phyloP scores from a whole-genome alignment of 2,888 invertebrate species.

The Saturnia pavonia region DNA sequence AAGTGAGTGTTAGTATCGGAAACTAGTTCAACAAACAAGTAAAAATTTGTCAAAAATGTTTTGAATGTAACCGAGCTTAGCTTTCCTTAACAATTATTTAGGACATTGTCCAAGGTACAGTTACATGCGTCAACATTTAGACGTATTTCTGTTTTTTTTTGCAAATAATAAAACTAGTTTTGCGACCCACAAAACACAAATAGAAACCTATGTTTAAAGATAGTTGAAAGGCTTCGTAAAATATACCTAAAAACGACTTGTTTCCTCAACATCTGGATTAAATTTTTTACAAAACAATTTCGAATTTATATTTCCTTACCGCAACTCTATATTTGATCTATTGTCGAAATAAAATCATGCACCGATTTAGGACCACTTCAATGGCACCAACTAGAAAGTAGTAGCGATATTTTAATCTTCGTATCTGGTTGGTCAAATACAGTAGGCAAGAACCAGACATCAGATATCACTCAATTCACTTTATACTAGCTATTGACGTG shows the following conservation, averaged over 20 bases:
- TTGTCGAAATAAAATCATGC: conserved; percentile 16
- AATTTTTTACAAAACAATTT: conserved; percentile 6
- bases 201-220: conserved; percentile 38
- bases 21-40: not conserved
- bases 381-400: conserved; percentile 65
- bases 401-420: conserved; percentile 52
- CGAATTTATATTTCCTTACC: conserved; percentile 16
- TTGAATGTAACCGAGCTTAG: conserved; percentile 22
- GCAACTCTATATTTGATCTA: not conserved
- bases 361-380: conserved; percentile 41
- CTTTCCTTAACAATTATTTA: conserved; percentile 53
- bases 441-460: conserved; percentile 47
- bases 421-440: conserved; percentile 31
- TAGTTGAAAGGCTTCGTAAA: conserved; percentile 30
- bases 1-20: not conserved
- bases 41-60: conserved; percentile 1
- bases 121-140: conserved; percentile 52
- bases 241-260: too few species aligned
- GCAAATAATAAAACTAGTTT: conserved; percentile 53
- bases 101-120: conserved; percentile 52
- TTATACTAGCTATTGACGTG: conserved; percentile 50
- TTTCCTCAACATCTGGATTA: too few species aligned
- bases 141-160: conserved; percentile 50
- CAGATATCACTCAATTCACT: conserved; percentile 63
- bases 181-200: conserved; percentile 42